Conservation (phyloP, 2,797 vertebrate genomes). For the Anguilla obscura region DNA sequence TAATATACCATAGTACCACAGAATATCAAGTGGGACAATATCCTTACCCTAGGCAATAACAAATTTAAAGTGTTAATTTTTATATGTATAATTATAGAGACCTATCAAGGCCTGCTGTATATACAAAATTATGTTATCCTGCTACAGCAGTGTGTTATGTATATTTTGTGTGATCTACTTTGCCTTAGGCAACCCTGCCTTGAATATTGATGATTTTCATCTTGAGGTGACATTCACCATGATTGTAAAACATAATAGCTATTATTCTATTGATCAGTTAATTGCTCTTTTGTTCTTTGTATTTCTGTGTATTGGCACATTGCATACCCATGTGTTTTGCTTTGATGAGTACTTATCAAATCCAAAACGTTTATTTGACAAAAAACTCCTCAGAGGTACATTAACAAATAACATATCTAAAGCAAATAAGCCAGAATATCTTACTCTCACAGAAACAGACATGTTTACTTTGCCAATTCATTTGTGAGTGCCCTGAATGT, state of each 20-base stretch:
- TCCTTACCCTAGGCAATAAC: neutral
- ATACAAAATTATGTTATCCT: neutral
- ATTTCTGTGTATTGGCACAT: neutral
- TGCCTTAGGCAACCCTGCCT: neutral
- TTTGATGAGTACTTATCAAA: neutral
- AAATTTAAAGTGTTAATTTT: constrained; percentile 7
- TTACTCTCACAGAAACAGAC: neutral
- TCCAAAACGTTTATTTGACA: neutral
- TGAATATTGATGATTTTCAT: constrained; percentile 9
- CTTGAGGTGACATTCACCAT: neutral
- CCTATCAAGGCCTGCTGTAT: neutral
- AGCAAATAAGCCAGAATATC: neutral
- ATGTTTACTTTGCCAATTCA: constrained; percentile 29
- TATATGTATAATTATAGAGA: neutral
- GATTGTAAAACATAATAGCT: neutral
- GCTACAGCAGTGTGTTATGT: neutral
- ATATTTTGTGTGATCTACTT: neutral
- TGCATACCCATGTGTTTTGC: neutral
- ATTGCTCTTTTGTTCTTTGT: neutral
- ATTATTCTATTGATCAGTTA: neutral
- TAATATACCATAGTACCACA: neutral
- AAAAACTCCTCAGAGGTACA: constrained; percentile 17
- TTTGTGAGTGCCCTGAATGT: constrained; percentile 19
- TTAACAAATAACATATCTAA: constrained; percentile 33
- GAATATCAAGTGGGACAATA: neutral